Conservation (phyloP, 2,113 vertebrate genomes). For the Cyanistes caeruleus region DNA sequence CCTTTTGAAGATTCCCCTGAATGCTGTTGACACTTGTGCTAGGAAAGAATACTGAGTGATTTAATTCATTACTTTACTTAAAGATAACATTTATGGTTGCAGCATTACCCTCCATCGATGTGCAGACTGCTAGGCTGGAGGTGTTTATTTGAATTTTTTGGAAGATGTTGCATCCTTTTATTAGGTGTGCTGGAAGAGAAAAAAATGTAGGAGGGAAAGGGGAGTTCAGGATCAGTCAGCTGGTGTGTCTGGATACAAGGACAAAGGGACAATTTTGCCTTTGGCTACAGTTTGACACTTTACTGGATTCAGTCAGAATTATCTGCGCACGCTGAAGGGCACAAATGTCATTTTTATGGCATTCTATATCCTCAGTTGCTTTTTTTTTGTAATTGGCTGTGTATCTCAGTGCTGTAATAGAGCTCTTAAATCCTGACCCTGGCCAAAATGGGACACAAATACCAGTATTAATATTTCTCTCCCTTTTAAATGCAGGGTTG, state of each 20-base stretch:
- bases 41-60: conserved; percentile 9
- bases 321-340: conserved; percentile 33
- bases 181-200: neutral
- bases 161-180: neutral
- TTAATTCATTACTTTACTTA: conserved; percentile 56
- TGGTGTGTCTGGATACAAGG: conserved; percentile 28
- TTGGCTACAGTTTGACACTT: conserved; percentile 50
- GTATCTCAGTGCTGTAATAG: neutral
- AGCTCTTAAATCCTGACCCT: conserved; percentile 48
- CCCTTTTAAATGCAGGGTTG: neutral
- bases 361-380: neutral
- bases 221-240: neutral
- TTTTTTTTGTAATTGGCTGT: conserved; percentile 34
- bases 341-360: conserved; percentile 49
- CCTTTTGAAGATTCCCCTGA: conserved; percentile 50
- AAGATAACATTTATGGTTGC: neutral
- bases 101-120: conserved; percentile 1
- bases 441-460: neutral
- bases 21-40: conserved; percentile 22
- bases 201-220: neutral
- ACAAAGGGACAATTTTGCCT: conserved; percentile 52
- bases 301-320: conserved; percentile 35
- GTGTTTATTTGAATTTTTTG: neutral
- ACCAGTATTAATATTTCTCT: neutral
- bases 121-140: neutral